Evolutionary conservation across 2,888 invertebrate genomes (phyloP).

Genomic region (Cheilosia vulpina): DNA sequence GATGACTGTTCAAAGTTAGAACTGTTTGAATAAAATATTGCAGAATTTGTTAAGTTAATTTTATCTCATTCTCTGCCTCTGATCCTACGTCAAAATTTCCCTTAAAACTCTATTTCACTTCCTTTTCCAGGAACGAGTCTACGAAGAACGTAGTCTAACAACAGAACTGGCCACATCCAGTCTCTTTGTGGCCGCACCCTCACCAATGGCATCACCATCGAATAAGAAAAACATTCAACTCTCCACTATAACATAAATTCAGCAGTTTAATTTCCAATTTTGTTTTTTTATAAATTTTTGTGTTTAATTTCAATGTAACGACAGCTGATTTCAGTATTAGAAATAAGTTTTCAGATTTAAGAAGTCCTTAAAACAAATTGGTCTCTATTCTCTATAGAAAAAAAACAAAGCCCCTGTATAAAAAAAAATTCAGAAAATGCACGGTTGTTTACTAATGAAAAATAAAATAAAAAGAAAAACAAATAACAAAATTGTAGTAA

Average conservation of each 20-base stretch:
- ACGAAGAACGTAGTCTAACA: slow-evolving; percentile 82
- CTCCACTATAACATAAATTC: slow-evolving; percentile 80
- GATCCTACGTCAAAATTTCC: no score
- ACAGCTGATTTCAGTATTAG: slow-evolving; percentile 29
- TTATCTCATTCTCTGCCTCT: no score
- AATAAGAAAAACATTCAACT: slow-evolving; percentile 81
- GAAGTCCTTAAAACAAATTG: slow-evolving; percentile 36
- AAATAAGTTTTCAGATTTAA: slow-evolving; percentile 55
- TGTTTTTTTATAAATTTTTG: slow-evolving; percentile 8
- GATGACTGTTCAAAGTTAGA: neutral
- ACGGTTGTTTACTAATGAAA: slow-evolving; percentile 76
- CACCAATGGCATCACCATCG: slow-evolving; percentile 83
- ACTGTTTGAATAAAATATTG: no score
- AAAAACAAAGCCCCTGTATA: slow-evolving; percentile 67
- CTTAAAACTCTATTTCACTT: neutral
- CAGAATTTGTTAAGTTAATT: no score
- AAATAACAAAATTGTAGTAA: slow-evolving; percentile 59
- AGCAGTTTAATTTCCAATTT: slow-evolving; percentile 3
- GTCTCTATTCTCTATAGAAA: slow-evolving; percentile 52
- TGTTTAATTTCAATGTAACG: slow-evolving; percentile 35
- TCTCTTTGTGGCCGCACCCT: slow-evolving; percentile 82
- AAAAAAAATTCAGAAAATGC: slow-evolving; percentile 74
- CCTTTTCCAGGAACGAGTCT: slow-evolving; percentile 81
- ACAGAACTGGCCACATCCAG: slow-evolving; percentile 83
- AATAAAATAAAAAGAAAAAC: slow-evolving; percentile 25